Percentiles rank a stretch among this genome's conserved stretches.
Conservation (phyloP, 2,797 vertebrate genomes). For the Hoplostethus mediterraneus region DNA sequence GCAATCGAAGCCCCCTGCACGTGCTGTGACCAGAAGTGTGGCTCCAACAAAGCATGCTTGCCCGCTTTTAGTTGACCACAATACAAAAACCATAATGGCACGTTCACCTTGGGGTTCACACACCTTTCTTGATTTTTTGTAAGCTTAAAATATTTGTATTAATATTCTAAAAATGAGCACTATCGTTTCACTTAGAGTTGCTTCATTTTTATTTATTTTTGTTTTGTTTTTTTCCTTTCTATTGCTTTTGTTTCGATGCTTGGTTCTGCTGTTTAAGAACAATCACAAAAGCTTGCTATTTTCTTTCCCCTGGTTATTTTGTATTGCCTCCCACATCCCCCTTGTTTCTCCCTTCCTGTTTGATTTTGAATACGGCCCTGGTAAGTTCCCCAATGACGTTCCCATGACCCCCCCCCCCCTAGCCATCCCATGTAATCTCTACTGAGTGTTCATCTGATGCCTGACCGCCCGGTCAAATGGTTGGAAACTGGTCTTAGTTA, state of each 20-base stretch:
- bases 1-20: conserved; percentile 51
- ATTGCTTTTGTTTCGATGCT: conserved; percentile 50
- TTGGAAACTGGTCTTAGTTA: conserved; percentile 62
- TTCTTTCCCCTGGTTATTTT: conserved; percentile 65
- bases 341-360: conserved; percentile 43
- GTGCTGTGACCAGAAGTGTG: conserved; percentile 67
- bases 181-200: conserved; percentile 65
- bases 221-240: conserved; percentile 44
- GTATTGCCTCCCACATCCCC: conserved; percentile 62
- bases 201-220: conserved; percentile 78
- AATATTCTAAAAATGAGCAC: conserved; percentile 68
- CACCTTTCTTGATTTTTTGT: conserved; percentile 57
- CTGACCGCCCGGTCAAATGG: conserved; percentile 25
- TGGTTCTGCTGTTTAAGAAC: conserved; percentile 62
- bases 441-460: conserved; percentile 23
- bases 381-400: conserved; percentile 27
- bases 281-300: conserved; percentile 54
- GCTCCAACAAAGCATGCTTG: conserved; percentile 70
- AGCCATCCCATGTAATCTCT: conserved; percentile 9
- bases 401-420: background rate
- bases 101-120: conserved; percentile 56
- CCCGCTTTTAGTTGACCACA: conserved; percentile 44
- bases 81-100: conserved; percentile 41
- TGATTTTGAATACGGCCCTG: conserved; percentile 37
- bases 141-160: conserved; percentile 70